Percentiles rank a stretch among this genome's conserved stretches.
Evolutionary conservation across 2,888 invertebrate species (phyloP).

Genomic region (Drosophila demipolita): DNA sequence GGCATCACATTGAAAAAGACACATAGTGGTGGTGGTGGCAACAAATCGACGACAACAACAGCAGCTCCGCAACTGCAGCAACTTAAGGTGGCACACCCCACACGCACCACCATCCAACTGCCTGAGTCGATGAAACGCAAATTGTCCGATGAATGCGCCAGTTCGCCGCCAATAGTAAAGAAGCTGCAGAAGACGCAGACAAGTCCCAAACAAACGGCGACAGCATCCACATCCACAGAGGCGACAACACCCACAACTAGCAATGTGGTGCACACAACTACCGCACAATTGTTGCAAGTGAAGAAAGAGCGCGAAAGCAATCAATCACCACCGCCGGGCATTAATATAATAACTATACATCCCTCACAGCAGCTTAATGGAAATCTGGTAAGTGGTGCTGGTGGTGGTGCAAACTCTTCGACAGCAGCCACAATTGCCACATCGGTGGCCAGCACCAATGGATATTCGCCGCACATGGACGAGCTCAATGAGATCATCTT

Average conservation of each 20-base stretch:
- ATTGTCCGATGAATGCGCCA: conserved; percentile 69
- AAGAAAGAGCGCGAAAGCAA: conserved; percentile 76
- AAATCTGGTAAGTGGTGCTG: conserved; percentile 42
- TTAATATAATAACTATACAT: conserved; percentile 83
- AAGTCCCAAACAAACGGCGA: conserved; percentile 49
- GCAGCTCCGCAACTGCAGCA: conserved; percentile 15
- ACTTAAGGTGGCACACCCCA: conserved; percentile 19
- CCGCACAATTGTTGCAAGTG: conserved; percentile 71
- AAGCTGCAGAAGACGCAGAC: conserved; percentile 42
- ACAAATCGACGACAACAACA: conserved; percentile 14
- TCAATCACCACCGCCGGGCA: conserved; percentile 70
- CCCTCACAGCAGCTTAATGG: conserved; percentile 66
- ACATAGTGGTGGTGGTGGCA: conserved; percentile 20
- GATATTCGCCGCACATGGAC: conserved; percentile 81
- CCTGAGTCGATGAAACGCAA: conserved; percentile 82
- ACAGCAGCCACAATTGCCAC: conserved; percentile 77
- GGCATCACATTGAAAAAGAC: conserved; percentile 83
- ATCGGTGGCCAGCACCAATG: conserved; percentile 79
- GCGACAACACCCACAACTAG: conserved; percentile 30
- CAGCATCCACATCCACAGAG: conserved; percentile 26
- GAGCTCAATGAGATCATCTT: conserved; percentile 83
- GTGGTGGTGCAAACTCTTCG: conserved; percentile 67
- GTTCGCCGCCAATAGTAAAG: conserved; percentile 28
- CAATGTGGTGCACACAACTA: conserved; percentile 67
- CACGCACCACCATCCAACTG: conserved; percentile 77